Conservation (phyloP, 2,113 vertebrate species). For the Protomyctophum bolini region DNA sequence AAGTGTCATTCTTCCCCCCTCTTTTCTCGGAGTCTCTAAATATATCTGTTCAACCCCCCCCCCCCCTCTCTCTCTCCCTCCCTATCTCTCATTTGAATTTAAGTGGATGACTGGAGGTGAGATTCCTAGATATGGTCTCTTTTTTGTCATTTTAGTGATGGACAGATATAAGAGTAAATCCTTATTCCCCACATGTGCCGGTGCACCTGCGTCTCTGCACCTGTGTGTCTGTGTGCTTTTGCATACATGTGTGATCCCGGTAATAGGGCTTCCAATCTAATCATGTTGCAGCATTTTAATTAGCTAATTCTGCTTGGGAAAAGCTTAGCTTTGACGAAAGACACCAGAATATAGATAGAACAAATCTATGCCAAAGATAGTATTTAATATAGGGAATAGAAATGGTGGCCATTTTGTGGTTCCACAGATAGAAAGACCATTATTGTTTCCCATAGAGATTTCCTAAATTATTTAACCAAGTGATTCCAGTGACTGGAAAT, state of each 20-base stretch:
- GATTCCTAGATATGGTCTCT: slow-evolving; percentile 57
- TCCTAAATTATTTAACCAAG: too few relatives aligned
- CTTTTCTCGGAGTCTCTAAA: slow-evolving; percentile 55
- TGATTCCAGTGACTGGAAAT: too few relatives aligned
- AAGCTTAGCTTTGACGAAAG: neutral
- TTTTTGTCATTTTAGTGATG: slow-evolving; percentile 10
- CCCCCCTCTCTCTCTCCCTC: neutral
- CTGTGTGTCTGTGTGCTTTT: neutral
- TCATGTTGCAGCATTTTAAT: neutral
- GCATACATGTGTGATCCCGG: neutral
- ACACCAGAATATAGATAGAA: too few relatives aligned
- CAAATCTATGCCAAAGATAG: too few relatives aligned
- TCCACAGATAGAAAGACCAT: too few relatives aligned
- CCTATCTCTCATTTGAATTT: slow-evolving; percentile 19
- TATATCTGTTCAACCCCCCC: slow-evolving; percentile 50
- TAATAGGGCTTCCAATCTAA: neutral
- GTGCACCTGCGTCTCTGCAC: neutral
- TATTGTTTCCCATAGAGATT: too few relatives aligned
- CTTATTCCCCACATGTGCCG: slow-evolving; percentile 54
- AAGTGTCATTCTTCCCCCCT: slow-evolving; percentile 54
- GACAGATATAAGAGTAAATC: slow-evolving; percentile 50
- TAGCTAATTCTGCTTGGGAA: neutral
- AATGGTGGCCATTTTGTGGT: too few relatives aligned
- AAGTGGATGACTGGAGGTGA: slow-evolving; percentile 41
- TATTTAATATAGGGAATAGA: too few relatives aligned